Conservation (phyloP, 2,797 vertebrate genomes). For the Clarias platycephalus region DNA sequence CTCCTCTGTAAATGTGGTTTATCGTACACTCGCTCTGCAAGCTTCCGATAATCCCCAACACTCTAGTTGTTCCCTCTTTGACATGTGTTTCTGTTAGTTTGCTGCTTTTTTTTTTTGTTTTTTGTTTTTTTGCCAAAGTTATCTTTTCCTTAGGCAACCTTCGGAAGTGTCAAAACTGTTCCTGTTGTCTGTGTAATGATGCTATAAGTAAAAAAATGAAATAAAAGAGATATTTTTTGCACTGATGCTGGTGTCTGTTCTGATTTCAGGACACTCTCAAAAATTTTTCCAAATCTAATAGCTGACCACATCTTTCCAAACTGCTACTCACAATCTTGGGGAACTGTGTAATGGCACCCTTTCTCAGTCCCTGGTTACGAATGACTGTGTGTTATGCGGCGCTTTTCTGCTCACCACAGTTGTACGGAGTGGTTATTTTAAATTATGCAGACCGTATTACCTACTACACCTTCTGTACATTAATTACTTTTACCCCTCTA, state of each 20-base stretch:
- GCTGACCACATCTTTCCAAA: no score
- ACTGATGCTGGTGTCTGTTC: slow-evolving; percentile 32
- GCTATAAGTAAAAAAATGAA: slow-evolving; percentile 58
- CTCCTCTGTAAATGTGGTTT: slow-evolving; percentile 54
- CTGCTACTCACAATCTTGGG: no score
- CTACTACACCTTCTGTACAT: no score
- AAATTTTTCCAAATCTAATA: no score
- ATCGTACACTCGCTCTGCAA: slow-evolving; percentile 48
- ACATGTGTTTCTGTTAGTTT: slow-evolving; percentile 47
- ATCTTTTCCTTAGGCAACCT: slow-evolving; percentile 50
- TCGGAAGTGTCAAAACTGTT: slow-evolving; percentile 49
- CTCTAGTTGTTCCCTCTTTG: slow-evolving; percentile 33
- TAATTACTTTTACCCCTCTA: no score
- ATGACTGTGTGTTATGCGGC: no score
- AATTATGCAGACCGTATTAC: neutral
- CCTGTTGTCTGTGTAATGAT: slow-evolving; percentile 57
- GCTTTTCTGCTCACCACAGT: no score
- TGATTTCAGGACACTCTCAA: neutral
- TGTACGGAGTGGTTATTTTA: neutral
- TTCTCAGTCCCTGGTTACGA: no score
- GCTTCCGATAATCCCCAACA: slow-evolving; percentile 30
- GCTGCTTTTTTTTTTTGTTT: slow-evolving; percentile 43
- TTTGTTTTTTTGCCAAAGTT: slow-evolving; percentile 57
- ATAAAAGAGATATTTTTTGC: slow-evolving; percentile 67
- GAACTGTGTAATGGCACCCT: no score